These are phyloP conservation scores for Neuroscelio doddi DNA, from an alignment of 2,888 invertebrate genomes.

Conservation along the genomic window DNA sequence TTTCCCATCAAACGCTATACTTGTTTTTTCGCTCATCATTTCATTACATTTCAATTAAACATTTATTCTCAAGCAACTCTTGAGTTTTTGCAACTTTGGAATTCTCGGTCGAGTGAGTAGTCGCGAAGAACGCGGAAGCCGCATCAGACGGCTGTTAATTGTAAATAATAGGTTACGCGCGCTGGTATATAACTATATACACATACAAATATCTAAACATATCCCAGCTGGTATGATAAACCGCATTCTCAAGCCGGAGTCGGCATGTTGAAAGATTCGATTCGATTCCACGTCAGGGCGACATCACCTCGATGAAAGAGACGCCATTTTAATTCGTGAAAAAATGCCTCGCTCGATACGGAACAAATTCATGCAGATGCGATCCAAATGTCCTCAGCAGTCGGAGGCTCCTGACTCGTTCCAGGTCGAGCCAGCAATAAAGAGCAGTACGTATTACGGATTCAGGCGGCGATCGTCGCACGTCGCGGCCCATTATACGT, in stretches of 20 bases:
- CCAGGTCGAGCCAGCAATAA: slow-evolving; percentile 33
- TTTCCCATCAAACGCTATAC: too few species aligned
- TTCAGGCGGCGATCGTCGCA: slow-evolving; percentile 65
- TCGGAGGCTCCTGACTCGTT: slow-evolving; percentile 17
- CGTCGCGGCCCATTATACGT: slow-evolving; percentile 56
- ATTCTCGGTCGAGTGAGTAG: not conserved
- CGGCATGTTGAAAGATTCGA: too few species aligned
- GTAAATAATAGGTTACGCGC: slow-evolving; percentile 7
- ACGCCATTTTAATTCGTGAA: slow-evolving; percentile 17
- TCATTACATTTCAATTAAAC: too few species aligned
- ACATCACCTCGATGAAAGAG: slow-evolving; percentile 13
- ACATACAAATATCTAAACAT: too few species aligned
- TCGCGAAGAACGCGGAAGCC: slow-evolving; percentile 15
- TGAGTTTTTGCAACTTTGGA: too few species aligned
- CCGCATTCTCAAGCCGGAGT: too few species aligned
- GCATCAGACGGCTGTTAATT: slow-evolving; percentile 9
- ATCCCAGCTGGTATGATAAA: too few species aligned
- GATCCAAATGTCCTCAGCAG: slow-evolving; percentile 32
- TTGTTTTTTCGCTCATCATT: too few species aligned
- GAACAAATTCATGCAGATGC: slow-evolving; percentile 32
- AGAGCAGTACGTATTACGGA: slow-evolving; percentile 63
- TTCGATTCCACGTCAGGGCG: not conserved
- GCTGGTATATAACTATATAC: slow-evolving; percentile 10
- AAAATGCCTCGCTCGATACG: slow-evolving; percentile 30
- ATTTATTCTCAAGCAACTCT: too few species aligned